Evolutionary conservation across 2,797 vertebrate genomes (phyloP).

Genomic region (Aphelocoma californica): DNA sequence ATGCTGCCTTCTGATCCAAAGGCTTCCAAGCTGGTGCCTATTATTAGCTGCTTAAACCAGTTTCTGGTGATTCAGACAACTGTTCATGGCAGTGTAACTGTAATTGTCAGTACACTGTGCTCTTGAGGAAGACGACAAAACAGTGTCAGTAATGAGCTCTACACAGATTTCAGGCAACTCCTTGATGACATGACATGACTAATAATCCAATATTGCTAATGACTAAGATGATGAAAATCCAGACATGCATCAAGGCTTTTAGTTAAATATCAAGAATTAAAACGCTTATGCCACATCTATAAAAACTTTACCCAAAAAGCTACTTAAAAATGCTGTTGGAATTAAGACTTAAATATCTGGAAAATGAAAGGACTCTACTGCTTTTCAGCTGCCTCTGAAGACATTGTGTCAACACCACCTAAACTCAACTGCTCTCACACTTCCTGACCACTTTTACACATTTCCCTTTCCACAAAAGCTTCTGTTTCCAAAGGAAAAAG

Average conservation of each 20-base stretch:
- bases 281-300: neutral
- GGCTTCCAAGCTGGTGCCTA: neutral
- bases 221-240: conserved; percentile 30
- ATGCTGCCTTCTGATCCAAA: neutral
- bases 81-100: neutral
- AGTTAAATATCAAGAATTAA: neutral
- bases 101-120: neutral
- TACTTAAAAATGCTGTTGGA: neutral
- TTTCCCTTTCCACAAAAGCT: neutral
- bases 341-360: neutral
- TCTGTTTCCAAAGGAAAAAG: neutral
- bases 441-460: neutral
- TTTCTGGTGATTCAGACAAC: conserved; percentile 14
- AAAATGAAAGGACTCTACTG: neutral
- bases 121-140: conserved; percentile 8
- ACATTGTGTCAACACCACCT: neutral
- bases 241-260: neutral
- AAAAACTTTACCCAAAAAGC: neutral
- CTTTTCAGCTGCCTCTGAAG: neutral
- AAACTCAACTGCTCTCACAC: neutral
- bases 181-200: neutral
- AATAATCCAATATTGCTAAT: conserved; percentile 15
- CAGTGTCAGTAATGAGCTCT: neutral
- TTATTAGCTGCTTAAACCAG: conserved; percentile 11
- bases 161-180: conserved; percentile 14